Evolutionary conservation across 2,113 vertebrate species (phyloP).

Genomic region (Sinosuthora webbiana): DNA sequence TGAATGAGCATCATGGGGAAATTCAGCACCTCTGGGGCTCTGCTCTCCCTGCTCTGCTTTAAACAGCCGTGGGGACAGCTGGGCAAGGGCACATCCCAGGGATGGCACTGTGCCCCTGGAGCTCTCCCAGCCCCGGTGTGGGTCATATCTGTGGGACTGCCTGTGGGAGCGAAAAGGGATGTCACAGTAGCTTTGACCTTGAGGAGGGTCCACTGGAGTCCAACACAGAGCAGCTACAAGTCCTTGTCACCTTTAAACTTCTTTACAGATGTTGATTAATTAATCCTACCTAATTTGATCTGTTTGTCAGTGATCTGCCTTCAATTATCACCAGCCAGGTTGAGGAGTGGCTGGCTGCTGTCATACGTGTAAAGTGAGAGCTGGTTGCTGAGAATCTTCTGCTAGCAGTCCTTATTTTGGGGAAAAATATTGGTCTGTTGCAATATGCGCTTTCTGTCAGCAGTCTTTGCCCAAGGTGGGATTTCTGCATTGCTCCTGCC

Average conservation of each 20-base stretch:
- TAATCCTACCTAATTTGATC: neutral
- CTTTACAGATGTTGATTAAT: neutral
- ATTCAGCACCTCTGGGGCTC: neutral
- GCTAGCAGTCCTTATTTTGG: neutral
- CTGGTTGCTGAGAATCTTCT: neutral
- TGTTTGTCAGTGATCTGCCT: neutral
- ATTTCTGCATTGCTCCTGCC: neutral
- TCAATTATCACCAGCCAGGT: rapidly evolving
- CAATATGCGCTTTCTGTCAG: neutral
- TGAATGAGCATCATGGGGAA: rapidly evolving
- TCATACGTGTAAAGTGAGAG: rapidly evolving
- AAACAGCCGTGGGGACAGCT: rapidly evolving
- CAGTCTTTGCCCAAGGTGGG: neutral
- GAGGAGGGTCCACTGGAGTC: neutral
- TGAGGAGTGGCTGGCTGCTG: neutral
- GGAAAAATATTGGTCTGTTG: rapidly evolving
- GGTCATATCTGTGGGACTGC: rapidly evolving
- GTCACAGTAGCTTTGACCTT: neutral
- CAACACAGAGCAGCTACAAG: neutral
- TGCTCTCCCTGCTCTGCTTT: neutral
- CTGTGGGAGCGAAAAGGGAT: too few species aligned
- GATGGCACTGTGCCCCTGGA: neutral
- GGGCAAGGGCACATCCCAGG: rapidly evolving
- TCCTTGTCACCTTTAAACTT: neutral
- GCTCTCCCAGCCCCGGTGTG: neutral